Evolutionary conservation across 2,113 vertebrate species (phyloP).

Genomic region (Nycticorax nycticorax): DNA sequence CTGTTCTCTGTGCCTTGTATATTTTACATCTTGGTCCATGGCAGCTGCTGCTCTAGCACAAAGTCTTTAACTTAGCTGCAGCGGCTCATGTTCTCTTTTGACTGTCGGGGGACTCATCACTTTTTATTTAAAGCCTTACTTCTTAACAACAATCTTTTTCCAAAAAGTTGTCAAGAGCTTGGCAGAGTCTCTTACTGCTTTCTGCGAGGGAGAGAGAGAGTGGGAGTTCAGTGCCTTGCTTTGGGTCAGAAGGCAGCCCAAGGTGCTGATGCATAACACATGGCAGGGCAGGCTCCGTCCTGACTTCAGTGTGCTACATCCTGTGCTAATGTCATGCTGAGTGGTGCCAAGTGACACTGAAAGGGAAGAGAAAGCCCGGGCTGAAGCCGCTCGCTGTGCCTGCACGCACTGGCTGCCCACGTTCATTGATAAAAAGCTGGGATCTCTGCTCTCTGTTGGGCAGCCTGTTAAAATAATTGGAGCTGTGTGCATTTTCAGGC

Average conservation of each 20-base stretch:
- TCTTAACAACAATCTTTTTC: conserved; percentile 40
- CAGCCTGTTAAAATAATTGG: background rate
- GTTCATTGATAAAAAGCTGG: background rate
- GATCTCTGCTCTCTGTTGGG: background rate
- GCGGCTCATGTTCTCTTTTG: background rate
- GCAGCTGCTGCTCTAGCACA: background rate
- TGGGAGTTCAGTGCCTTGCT: conserved; percentile 23
- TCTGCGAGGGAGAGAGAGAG: background rate
- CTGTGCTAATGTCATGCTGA: background rate
- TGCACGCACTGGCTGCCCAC: background rate
- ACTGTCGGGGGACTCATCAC: background rate
- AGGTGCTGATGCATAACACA: conserved; percentile 38
- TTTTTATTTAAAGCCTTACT: conserved; percentile 5
- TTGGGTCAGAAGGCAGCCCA: conserved; percentile 12
- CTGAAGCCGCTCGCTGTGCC: background rate
- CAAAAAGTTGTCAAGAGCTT: conserved; percentile 50
- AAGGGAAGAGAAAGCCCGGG: background rate
- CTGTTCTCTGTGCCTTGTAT: background rate
- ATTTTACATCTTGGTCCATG: background rate
- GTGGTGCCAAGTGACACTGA: background rate
- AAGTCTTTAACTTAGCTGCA: background rate
- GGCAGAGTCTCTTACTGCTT: background rate
- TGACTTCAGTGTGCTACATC: background rate
- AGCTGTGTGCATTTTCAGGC: background rate
- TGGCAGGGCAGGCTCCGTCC: conserved; percentile 11